Base-by-base conservation (phyloP, 2,797 vertebrate genomes). In the Smutsia gigantea region DNA sequence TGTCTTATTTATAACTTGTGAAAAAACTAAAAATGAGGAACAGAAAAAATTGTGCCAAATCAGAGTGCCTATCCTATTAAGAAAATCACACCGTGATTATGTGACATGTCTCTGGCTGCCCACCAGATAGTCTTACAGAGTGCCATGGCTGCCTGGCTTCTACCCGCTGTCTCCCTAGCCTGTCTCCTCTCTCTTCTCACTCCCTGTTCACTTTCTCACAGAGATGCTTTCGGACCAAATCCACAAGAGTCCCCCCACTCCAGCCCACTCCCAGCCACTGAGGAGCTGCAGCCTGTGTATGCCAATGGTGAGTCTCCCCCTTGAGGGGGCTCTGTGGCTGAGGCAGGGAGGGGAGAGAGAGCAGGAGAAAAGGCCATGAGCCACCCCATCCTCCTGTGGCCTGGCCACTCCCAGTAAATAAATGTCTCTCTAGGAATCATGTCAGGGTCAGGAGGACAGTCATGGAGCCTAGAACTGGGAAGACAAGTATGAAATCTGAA, bases 261-360 rank as follows among this genome's bases (percentile, higher is more conserved):
- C 57, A 66, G 3, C 21, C 55, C 63, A 37, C 68, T 68, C n/a
- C 14, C 49, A 27, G 37, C 14, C 7, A 2, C 2, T 0, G 53
- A 93, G 31, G 87, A 83, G 8, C 51, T 34, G 25, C 69, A 83
- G 39, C 69, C 39, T 7, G 8, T 51, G 17, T 87, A 78, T 87
- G 69, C 42, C 53, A 95, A 66, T n/a, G 83, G 75, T 93, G 87
- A 87, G 84, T 94, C 25, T 89, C 14, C 12, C 74, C 57, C 13
- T 6, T 9, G 8, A 75, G 42, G 25, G 72, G 19, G 4, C 27
- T 57, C 25, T 23, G 39, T 17, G 11, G 1, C 53, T 51, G 39
- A 51, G 21, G 21, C 39, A 13, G 0, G 27, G 10, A 71, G 15
- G 31, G 49, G 29, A 78, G 68, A 37, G 66, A 85, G 15, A 69